Conservation (phyloP, 2,113 vertebrate genomes). For the Cinclus mexicanus region DNA sequence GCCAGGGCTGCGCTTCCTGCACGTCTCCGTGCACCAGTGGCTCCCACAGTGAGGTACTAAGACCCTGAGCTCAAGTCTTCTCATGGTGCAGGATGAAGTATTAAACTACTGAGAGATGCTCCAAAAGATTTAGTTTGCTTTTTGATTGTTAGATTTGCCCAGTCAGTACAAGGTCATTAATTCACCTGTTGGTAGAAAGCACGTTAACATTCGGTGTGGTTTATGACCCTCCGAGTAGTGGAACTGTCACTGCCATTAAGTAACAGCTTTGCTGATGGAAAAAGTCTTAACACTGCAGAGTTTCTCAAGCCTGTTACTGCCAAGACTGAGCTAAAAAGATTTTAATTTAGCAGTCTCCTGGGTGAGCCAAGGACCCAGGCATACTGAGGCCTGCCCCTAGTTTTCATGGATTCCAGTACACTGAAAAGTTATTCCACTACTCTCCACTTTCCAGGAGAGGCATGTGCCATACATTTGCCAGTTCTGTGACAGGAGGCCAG, state of each 20-base stretch:
- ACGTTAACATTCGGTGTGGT: neutral
- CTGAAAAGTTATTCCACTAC: neutral
- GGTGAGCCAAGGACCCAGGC: neutral
- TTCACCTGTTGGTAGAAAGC: neutral
- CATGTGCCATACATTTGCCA: neutral
- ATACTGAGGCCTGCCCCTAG: neutral
- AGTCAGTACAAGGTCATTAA: neutral
- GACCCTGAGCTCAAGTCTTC: neutral
- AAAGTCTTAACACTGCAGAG: neutral
- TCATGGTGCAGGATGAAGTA: neutral
- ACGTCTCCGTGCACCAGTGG: neutral
- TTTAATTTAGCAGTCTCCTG: neutral
- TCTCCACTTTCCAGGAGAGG: neutral
- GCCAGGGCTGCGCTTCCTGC: neutral
- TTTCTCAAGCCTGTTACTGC: neutral
- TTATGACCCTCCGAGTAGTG: neutral
- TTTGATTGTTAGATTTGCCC: neutral
- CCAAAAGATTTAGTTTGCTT: neutral
- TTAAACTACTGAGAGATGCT: neutral
- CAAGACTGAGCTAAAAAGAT: neutral
- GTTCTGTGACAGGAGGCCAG: neutral
- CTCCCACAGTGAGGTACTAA: neutral
- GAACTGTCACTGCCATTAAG: neutral
- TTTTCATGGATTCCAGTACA: neutral
- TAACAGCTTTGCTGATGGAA: neutral